These are phyloP conservation scores for Eleginops maclovinus DNA, from an alignment of 2,113 vertebrate species.

Conservation along the genomic window DNA sequence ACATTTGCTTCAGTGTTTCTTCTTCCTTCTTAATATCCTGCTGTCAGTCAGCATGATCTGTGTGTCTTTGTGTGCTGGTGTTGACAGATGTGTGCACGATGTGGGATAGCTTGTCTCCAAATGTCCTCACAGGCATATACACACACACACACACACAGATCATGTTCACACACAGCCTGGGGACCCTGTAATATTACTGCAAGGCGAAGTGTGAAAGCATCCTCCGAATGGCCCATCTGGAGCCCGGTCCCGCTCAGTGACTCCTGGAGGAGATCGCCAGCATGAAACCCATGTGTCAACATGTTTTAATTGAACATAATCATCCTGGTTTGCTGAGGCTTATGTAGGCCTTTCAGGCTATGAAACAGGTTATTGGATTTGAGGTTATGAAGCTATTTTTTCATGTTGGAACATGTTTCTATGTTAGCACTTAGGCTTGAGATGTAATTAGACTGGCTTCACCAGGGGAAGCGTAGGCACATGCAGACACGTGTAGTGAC, in stretches of 20 bases:
- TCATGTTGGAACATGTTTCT: slow-evolving; percentile 75
- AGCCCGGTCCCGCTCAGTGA: slow-evolving; percentile 53
- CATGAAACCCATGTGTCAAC: slow-evolving; percentile 77
- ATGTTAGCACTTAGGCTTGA: slow-evolving; percentile 69
- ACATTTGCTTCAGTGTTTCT: background rate
- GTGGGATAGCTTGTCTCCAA: slow-evolving; percentile 35
- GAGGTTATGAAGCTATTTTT: slow-evolving; percentile 73
- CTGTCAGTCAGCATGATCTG: slow-evolving; percentile 11
- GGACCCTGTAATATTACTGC: slow-evolving; percentile 65
- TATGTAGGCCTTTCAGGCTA: slow-evolving; percentile 66
- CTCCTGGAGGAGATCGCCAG: slow-evolving; percentile 51
- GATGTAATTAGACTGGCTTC: slow-evolving; percentile 65
- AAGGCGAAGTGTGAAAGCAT: slow-evolving; percentile 71
- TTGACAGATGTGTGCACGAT: slow-evolving; percentile 57
- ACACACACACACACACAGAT: slow-evolving; percentile 41
- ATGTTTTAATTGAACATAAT: slow-evolving; percentile 81
- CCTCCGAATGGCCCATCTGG: slow-evolving; percentile 77
- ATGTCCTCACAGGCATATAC: slow-evolving; percentile 41
- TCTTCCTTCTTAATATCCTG: slow-evolving; percentile 2
- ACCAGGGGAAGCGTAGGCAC: slow-evolving; percentile 40
- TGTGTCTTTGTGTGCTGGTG: slow-evolving; percentile 24
- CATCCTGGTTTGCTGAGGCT: slow-evolving; percentile 69
- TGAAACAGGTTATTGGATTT: slow-evolving; percentile 73
- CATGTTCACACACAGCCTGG: slow-evolving; percentile 64
- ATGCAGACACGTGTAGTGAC: slow-evolving; percentile 23